A percentile compares a stretch with the other conserved stretches of the same genome.
These are phyloP conservation scores for Parasteatoda lunata DNA, from an alignment of 2,888 invertebrate species.

Conservation along the genomic window DNA sequence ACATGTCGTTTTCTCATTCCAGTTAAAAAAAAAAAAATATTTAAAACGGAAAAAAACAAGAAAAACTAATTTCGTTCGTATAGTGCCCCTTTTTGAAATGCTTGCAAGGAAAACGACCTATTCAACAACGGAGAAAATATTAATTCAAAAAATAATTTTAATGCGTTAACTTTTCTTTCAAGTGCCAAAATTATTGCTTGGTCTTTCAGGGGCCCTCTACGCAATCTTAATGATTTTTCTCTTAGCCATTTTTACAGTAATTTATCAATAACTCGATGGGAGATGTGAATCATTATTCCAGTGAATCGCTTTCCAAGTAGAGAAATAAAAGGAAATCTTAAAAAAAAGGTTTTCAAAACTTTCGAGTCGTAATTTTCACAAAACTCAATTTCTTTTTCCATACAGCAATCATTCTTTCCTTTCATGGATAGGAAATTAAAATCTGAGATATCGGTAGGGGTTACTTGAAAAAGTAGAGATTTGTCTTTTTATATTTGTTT, in stretches of 20 bases:
- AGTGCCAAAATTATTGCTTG: slow-evolving; percentile 30
- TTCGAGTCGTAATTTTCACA: slow-evolving; percentile 45
- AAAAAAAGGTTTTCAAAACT: slow-evolving; percentile 38
- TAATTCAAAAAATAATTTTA: slow-evolving; percentile 59
- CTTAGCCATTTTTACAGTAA: slow-evolving; percentile 27
- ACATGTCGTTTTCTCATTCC: slow-evolving; percentile 46
- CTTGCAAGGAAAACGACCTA: slow-evolving; percentile 25
- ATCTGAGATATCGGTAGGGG: slow-evolving; percentile 44
- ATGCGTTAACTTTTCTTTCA: slow-evolving; percentile 38
- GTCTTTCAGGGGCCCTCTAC: slow-evolving; percentile 3
- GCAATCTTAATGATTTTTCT: slow-evolving; percentile 45
- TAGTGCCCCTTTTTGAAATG: slow-evolving; percentile 1
- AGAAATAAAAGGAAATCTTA: slow-evolving; percentile 13
- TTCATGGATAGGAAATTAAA: slow-evolving; percentile 55
- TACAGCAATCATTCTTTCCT: slow-evolving; percentile 51
- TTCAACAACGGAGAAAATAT: slow-evolving; percentile 42
- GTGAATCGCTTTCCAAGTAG: slow-evolving; percentile 35
- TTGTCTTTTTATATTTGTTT: background rate
- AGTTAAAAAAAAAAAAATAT: slow-evolving; percentile 22
- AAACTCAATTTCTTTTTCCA: slow-evolving; percentile 27
- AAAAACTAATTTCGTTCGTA: slow-evolving; percentile 3
- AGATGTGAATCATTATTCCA: slow-evolving; percentile 20
- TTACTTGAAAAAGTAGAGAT: slow-evolving; percentile 27
- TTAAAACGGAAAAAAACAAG: slow-evolving; percentile 16
- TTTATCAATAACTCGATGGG: slow-evolving; percentile 61